Evolutionary conservation across 2,888 invertebrate genomes (phyloP).

Genomic region (Euplagia quadripunctaria): DNA sequence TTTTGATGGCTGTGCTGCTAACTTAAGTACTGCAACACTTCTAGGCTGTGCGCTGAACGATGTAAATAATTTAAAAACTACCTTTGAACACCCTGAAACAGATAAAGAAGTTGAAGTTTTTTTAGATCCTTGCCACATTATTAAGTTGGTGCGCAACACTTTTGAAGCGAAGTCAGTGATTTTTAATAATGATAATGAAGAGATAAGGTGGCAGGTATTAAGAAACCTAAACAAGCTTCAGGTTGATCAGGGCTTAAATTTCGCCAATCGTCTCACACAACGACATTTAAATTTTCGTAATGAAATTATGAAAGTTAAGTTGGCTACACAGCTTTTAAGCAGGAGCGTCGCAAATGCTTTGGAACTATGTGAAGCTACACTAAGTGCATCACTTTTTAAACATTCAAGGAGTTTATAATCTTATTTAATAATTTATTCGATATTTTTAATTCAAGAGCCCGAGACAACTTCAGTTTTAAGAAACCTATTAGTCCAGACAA

Average conservation of each 20-base stretch:
- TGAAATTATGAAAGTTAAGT: too few relatives aligned
- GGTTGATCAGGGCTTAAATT: conserved; percentile 6
- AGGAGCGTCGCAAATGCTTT: too few relatives aligned
- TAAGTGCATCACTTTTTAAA: neutral
- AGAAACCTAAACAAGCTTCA: conserved; percentile 11
- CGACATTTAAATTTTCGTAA: conserved; percentile 4
- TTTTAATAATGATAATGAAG: conserved; percentile 7
- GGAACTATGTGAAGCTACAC: neutral
- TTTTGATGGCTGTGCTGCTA: conserved; percentile 33
- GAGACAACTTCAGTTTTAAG: conserved; percentile 7
- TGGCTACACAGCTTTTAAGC: too few relatives aligned
- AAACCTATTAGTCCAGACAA: too few relatives aligned
- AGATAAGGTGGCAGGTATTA: conserved; percentile 20
- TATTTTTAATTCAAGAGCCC: too few relatives aligned
- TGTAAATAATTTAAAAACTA: too few relatives aligned
- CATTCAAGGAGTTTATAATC: too few relatives aligned
- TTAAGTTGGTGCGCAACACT: conserved; percentile 35
- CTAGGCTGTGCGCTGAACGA: conserved; percentile 28
- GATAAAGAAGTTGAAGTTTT: conserved; percentile 33
- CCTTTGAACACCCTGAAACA: conserved; percentile 31
- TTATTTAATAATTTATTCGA: too few relatives aligned
- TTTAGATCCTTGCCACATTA: conserved; percentile 34
- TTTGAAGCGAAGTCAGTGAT: conserved; percentile 19
- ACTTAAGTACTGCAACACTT: conserved; percentile 25
- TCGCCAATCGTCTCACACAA: conserved; percentile 10